Conservation (phyloP, 2,888 invertebrate genomes). For the Chesias legatella region DNA sequence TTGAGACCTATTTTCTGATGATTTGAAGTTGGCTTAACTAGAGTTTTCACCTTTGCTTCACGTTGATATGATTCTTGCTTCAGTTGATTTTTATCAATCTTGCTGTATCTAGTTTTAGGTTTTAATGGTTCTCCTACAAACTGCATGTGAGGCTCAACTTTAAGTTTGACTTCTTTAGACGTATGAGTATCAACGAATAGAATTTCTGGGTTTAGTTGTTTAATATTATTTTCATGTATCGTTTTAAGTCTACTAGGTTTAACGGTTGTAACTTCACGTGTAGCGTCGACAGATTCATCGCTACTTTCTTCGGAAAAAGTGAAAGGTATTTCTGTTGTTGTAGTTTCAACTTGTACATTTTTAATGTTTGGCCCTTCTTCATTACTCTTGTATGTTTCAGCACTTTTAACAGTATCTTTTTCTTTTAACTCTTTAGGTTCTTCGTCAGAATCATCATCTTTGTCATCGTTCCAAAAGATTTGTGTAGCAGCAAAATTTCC, state of each 20-base stretch:
- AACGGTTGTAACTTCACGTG: neutral
- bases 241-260: slow-evolving; percentile 4
- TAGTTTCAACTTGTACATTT: neutral
- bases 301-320: neutral
- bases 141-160: slow-evolving; percentile 6
- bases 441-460: slow-evolving; percentile 16
- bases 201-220: neutral
- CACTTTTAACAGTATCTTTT: neutral
- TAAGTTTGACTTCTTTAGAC: slow-evolving; percentile 5
- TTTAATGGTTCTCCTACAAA: slow-evolving; percentile 5
- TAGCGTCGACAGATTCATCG: neutral
- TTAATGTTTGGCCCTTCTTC: too few relatives aligned
- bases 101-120: slow-evolving; percentile 20
- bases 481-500: slow-evolving; percentile 31
- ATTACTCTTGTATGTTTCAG: neutral
- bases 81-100: slow-evolving; percentile 12
- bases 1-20: neutral
- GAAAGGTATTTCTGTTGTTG: neutral
- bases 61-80: neutral
- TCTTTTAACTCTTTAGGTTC: slow-evolving; percentile 7
- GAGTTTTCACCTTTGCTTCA: neutral
- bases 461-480: slow-evolving; percentile 29
- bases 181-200: slow-evolving; percentile 2
- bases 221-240: slow-evolving; percentile 7
- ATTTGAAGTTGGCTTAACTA: neutral